Base-by-base conservation (phyloP, 2,888 invertebrate species). In the Cheilosia pagana region DNA sequence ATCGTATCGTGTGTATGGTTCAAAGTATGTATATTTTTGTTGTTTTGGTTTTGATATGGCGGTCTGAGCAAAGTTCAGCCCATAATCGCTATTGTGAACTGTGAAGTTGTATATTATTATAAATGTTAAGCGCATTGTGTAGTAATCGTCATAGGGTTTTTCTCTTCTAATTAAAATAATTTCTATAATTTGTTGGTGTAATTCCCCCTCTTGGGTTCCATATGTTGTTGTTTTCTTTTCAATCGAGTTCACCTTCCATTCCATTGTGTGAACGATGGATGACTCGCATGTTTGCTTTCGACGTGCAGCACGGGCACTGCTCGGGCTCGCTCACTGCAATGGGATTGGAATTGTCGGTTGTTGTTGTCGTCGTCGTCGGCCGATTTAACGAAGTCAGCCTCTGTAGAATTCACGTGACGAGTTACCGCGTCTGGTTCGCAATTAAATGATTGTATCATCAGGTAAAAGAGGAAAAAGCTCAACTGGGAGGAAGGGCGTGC, bases 401-500 rank as follows among this genome's bases (percentile, higher is more conserved):
- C 35, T 76, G 53, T 43, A 23, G 53, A 16, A 78, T 78, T 83
- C 83, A 83, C 83, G 78, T 83, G 83, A 83, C 83, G 10, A 67
- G 39, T 12, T 52, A 60, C 31, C 52, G 53, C 60, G 68, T 70
- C 68, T 77, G 68, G 55, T 19, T 53, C 62, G 68, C 63, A 83
- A 78, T 83, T 78, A 70, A 65, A 59, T 75, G 75, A 75, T 63
- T 78, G 71, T 71, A 48, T 78, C 75, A 71, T 28, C 60, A 28
- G 57, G 41, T 45, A 52, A 39, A 52, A 62, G 48, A 12, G 19
- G 71, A 65, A 76, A 70, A 71, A 28, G 65, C 71, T 63, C 48
- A 31, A 35, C 35, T 35, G 35, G 25, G 57, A 19, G 35, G 39
- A 23, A 52, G 28, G 28, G 52, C 39, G 55, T 43, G 31, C 39